Base-by-base conservation (phyloP, 2,797 vertebrate genomes). In the Notolepis coatsorum region DNA sequence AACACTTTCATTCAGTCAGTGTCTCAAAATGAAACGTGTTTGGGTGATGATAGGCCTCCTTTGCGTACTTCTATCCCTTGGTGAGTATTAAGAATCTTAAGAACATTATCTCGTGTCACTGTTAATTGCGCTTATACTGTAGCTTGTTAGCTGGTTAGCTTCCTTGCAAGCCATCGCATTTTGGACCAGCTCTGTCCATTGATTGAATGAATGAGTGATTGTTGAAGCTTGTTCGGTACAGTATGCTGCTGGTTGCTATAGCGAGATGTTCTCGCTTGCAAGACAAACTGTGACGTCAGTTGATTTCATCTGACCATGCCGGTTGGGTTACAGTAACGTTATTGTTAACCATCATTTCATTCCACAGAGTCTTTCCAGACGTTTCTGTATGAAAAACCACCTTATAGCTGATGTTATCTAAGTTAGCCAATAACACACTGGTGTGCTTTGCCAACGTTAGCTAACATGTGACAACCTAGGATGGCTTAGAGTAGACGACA, bases 41-140 rank as follows among this genome's bases (percentile, higher is more conserved):
- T 97, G 95, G 95, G 71, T 88, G 38, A 70, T 88, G 38, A 69
- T 96, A 48, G 95, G 93, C 37, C 83, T 98, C 27, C 78, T 94
- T 3, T 91, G 93, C 47, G 79, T 91, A 20, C 88, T 98, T 48
- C 71, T 97, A 37, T 90, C 94, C 24, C 94, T 95, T 65, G 94
- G 97, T 98, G 74, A 96, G 97, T 93, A 80, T 21, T 2, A 3
- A 28, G 13, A 0, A 12, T 53, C 45, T 37, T n/a, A n/a, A n/a
- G n/a, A n/a, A n/a, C n/a, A 2, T 21, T 10, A 1, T 23, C 0
- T 25, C 6, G 4, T 47, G 2, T 48, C 6, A 25, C 5, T 35
- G 59, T 25, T 8, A 5, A 4, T 20, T 35, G 5, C 7, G 21
- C 17, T 53, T 7, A 23, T n/a, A 10, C 2, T 10, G n/a, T 84